Conservation (phyloP, 2,797 vertebrate species). For the Muscicapa comitata region DNA sequence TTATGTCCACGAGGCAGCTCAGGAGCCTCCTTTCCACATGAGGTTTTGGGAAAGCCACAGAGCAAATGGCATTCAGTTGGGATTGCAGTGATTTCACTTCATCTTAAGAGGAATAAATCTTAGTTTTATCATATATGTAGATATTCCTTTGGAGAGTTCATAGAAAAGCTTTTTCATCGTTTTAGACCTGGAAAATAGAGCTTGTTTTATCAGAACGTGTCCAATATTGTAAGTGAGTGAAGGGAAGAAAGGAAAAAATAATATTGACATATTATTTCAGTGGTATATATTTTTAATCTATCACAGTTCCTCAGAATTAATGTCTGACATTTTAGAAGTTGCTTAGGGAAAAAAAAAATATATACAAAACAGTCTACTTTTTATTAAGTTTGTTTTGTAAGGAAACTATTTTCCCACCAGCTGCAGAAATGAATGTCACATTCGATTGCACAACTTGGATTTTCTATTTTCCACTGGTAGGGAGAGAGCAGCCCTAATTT, state of each 20-base stretch:
- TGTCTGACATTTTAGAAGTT: background rate
- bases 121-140: background rate
- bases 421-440: slow-evolving; percentile 13
- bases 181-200: background rate
- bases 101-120: background rate
- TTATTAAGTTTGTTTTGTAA: slow-evolving; percentile 34
- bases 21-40: background rate
- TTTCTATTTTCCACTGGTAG: slow-evolving; percentile 5
- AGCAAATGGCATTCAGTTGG: background rate
- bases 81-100: background rate
- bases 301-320: background rate
- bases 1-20: background rate
- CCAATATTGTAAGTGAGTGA: background rate
- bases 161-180: background rate
- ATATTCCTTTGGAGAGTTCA: background rate
- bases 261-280: background rate
- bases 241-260: background rate
- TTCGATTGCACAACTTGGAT: background rate
- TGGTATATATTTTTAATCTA: background rate
- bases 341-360: background rate
- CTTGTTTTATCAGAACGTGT: background rate
- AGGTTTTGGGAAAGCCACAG: background rate
- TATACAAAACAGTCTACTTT: slow-evolving; percentile 1
- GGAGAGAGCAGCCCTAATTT: background rate
- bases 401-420: slow-evolving; percentile 28